These are phyloP conservation scores for Penaeus indicus DNA, from an alignment of 1,140 invertebrate species.

Conservation along the genomic window DNA sequence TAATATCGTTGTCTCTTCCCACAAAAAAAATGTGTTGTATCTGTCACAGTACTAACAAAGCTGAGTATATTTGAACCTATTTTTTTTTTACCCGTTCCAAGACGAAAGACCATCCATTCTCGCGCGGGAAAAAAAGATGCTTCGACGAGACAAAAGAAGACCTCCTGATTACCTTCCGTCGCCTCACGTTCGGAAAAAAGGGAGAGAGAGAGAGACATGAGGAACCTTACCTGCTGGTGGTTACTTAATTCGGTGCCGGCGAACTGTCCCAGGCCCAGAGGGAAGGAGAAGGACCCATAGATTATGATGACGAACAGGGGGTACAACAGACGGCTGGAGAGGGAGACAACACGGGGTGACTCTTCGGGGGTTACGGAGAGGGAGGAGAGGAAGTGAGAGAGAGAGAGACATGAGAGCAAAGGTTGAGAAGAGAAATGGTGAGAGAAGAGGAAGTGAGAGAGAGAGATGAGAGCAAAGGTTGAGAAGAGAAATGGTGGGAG, in stretches of 20 bases:
- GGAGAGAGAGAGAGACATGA: neutral
- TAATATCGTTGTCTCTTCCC: too few species aligned
- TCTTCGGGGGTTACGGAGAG: slow-evolving; percentile 9
- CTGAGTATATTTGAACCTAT: too few species aligned
- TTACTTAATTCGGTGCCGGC: slow-evolving; percentile 61
- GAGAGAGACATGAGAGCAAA: neutral
- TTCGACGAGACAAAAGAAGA: too few species aligned
- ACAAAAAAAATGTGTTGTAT: too few species aligned
- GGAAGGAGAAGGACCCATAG: slow-evolving; percentile 61
- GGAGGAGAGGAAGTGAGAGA: neutral
- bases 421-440: neutral
- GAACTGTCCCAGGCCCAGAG: slow-evolving; percentile 65
- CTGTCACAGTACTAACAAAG: too few species aligned
- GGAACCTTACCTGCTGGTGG: slow-evolving; percentile 63
- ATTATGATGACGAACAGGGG: slow-evolving; percentile 64
- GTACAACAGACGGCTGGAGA: slow-evolving; percentile 66
- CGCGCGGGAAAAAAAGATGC: too few species aligned
- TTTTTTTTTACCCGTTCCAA: too few species aligned
- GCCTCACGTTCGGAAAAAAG: too few species aligned
- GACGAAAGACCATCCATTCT: too few species aligned
- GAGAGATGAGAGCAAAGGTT: neutral
- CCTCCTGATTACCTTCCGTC: too few species aligned
- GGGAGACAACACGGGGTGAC: slow-evolving; percentile 35
- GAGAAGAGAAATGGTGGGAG: neutral
- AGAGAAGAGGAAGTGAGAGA: neutral